Percentiles rank a stretch among this genome's conserved stretches.
Conservation (phyloP, 2,888 invertebrate species). For the Odontocerum albicorne region DNA sequence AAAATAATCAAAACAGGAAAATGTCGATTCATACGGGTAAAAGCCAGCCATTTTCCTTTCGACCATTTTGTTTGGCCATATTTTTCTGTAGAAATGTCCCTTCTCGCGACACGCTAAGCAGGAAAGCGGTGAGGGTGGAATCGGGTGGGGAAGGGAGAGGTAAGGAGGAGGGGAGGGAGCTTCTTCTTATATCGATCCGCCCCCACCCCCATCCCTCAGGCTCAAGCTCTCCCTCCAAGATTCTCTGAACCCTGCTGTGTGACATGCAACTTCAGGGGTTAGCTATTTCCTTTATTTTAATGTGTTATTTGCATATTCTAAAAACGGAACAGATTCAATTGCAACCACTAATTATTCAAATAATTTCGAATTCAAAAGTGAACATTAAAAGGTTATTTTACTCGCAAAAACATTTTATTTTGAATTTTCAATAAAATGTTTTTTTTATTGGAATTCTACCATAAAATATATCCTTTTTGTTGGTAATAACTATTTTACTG, state of each 20-base stretch:
- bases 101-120: slow-evolving; percentile 40
- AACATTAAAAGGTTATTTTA: too few relatives aligned
- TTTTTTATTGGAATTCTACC: too few relatives aligned
- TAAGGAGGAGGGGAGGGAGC: slow-evolving; percentile 40
- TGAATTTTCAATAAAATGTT: too few relatives aligned
- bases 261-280: slow-evolving; percentile 31
- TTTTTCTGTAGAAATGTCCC: slow-evolving; percentile 43
- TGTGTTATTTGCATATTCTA: too few relatives aligned
- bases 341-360: too few relatives aligned
- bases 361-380: too few relatives aligned
- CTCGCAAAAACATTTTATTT: too few relatives aligned
- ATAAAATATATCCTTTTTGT: too few relatives aligned
- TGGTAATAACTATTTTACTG: too few relatives aligned
- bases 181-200: slow-evolving; percentile 50
- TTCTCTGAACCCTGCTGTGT: slow-evolving; percentile 33
- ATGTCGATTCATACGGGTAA: neutral
- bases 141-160: slow-evolving; percentile 40
- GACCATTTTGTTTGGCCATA: slow-evolving; percentile 48
- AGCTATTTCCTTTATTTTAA: too few relatives aligned
- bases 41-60: slow-evolving; percentile 19
- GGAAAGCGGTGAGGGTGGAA: slow-evolving; percentile 39
- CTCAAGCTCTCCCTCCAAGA: slow-evolving; percentile 37
- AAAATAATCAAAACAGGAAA: neutral
- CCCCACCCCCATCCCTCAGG: slow-evolving; percentile 41
- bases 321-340: too few relatives aligned